Conservation (phyloP, 2,888 invertebrate genomes). For the Ashinkailepas kermadecensis region DNA sequence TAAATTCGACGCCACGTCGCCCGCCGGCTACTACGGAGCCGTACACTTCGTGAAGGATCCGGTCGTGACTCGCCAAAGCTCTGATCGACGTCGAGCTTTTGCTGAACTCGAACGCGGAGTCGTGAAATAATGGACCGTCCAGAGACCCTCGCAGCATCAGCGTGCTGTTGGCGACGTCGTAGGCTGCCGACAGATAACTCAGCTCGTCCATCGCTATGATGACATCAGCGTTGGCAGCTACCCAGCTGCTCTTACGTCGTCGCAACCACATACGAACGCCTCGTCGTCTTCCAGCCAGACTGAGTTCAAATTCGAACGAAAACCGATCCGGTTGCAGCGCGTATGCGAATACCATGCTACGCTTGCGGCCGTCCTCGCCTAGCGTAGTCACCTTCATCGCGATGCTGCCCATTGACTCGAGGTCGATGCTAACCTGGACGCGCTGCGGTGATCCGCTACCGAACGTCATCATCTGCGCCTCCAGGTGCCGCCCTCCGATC, state of each 20-base stretch:
- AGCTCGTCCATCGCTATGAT: background rate
- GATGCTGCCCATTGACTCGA: background rate
- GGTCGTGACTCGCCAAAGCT: background rate
- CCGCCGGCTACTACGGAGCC: background rate
- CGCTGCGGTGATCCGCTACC: conserved; percentile 7
- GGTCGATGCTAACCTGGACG: conserved; percentile 7
- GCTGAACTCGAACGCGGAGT: background rate
- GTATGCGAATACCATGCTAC: background rate
- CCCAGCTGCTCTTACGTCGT: background rate
- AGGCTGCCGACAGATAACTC: background rate
- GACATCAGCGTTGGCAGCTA: background rate
- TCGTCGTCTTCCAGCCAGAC: background rate
- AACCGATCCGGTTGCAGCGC: background rate
- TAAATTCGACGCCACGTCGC: background rate
- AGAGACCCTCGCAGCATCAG: background rate
- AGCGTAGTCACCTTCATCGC: background rate
- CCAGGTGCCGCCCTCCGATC: background rate
- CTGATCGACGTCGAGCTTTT: background rate
- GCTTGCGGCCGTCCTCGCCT: background rate
- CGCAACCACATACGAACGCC: background rate
- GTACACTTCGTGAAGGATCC: background rate
- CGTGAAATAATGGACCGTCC: background rate
- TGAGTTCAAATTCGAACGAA: background rate
- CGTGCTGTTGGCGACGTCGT: background rate
- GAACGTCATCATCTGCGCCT: background rate